phyloP scores from a whole-genome alignment of 2,888 invertebrate species.

The Pollenia griseotomentosa region DNA sequence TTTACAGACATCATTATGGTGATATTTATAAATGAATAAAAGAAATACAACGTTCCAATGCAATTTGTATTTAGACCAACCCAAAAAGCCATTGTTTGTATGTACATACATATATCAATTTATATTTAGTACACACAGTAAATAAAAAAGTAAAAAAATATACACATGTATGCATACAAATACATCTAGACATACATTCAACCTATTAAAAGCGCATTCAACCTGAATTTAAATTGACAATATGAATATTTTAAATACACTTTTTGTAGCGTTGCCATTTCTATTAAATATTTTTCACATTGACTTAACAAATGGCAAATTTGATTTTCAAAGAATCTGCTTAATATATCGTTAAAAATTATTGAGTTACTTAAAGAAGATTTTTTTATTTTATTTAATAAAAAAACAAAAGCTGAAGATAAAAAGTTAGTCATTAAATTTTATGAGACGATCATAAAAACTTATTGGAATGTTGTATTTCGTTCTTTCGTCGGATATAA shows the following conservation, averaged over 20 bases:
- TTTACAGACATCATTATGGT: slow-evolving; percentile 63
- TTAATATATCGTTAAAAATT: no score
- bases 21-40: slow-evolving; percentile 52
- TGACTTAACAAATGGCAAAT: no score
- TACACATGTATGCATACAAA: neutral
- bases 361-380: no score
- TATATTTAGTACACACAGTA: slow-evolving; percentile 27
- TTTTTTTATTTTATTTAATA: no score
- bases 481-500: no score
- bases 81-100: slow-evolving; percentile 66
- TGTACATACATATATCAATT: slow-evolving; percentile 10
- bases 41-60: slow-evolving; percentile 25
- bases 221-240: slow-evolving; percentile 75
- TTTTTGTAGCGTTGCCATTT: slow-evolving; percentile 1
- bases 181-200: slow-evolving; percentile 22
- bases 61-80: slow-evolving; percentile 67
- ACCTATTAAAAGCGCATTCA: slow-evolving; percentile 75
- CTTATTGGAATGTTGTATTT: no score
- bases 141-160: slow-evolving; percentile 19
- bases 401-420: no score
- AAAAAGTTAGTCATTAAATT: no score
- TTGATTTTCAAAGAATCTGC: no score
- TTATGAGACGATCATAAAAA: no score
- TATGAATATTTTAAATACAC: slow-evolving; percentile 52
- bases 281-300: no score